These are phyloP conservation scores for Tachycineta bicolor DNA, from an alignment of 2,113 vertebrate species.

Conservation along the genomic window DNA sequence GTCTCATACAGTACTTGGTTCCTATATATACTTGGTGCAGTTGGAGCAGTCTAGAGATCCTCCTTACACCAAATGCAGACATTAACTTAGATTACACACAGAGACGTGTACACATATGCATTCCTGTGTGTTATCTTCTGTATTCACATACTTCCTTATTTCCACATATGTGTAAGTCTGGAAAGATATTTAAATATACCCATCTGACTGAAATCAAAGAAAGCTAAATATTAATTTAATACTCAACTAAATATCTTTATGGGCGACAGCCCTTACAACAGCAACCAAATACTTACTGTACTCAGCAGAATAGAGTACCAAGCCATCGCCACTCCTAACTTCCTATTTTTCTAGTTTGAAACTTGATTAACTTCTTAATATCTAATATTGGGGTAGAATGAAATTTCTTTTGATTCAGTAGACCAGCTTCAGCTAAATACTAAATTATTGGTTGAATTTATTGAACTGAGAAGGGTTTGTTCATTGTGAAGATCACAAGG, in stretches of 20 bases:
- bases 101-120: accelerated
- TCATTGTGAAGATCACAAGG: not conserved
- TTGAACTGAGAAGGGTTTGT: not conserved
- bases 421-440: not conserved
- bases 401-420: not conserved
- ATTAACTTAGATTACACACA: not conserved
- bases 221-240: not conserved
- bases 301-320: not conserved
- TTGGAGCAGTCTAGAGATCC: not conserved
- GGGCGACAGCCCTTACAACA: not conserved
- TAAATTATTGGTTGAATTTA: not conserved
- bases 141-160: not conserved
- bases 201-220: not conserved
- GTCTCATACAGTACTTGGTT: not conserved
- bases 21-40: too few relatives aligned
- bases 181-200: not conserved
- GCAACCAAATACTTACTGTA: not conserved
- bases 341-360: not conserved
- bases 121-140: not conserved
- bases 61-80: not conserved
- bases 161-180: not conserved
- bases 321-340: not conserved
- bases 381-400: not conserved
- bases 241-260: not conserved
- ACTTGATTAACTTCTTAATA: not conserved